A percentile compares a stretch with the other conserved stretches of the same genome.
phyloP scores from a whole-genome alignment of 2,888 invertebrate genomes.

The Cotesia congregata region DNA sequence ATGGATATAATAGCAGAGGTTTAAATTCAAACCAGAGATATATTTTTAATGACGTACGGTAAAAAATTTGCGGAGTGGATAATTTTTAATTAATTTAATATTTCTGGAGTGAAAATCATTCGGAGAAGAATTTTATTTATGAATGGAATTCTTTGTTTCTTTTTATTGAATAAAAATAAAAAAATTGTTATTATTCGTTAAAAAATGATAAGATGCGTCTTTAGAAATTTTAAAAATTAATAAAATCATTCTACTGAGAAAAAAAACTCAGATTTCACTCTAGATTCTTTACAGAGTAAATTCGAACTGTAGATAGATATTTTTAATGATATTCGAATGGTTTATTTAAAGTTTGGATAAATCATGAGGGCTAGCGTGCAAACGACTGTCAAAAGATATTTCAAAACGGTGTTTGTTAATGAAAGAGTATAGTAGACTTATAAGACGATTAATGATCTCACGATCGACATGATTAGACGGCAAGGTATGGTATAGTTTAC shows the following conservation, averaged over 20 bases:
- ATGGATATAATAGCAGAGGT: not conserved
- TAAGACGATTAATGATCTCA: conserved; percentile 34
- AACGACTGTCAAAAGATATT: conserved; percentile 16
- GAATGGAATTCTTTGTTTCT: no score
- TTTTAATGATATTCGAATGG: not conserved
- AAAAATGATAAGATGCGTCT: no score
- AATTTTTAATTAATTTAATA: no score
- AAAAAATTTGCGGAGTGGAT: no score
- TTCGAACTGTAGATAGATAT: not conserved
- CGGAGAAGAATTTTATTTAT: no score
- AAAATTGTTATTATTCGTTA: no score
- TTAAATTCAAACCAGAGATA: not conserved
- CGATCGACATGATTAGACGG: conserved; percentile 22
- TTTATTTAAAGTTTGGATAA: not conserved
- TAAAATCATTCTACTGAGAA: no score
- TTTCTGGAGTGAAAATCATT: no score
- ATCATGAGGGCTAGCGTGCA: not conserved
- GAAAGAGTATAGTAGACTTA: not conserved
- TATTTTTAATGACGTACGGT: not conserved
- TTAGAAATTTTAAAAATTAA: no score
- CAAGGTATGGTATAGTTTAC: conserved; percentile 16
- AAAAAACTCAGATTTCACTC: no score
- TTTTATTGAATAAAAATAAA: no score
- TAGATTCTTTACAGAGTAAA: not conserved
- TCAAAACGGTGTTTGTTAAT: not conserved